Percentiles rank a stretch among this genome's conserved stretches.
These are phyloP conservation scores for Theretra japonica DNA, from an alignment of 2,888 invertebrate species.

Conservation along the genomic window DNA sequence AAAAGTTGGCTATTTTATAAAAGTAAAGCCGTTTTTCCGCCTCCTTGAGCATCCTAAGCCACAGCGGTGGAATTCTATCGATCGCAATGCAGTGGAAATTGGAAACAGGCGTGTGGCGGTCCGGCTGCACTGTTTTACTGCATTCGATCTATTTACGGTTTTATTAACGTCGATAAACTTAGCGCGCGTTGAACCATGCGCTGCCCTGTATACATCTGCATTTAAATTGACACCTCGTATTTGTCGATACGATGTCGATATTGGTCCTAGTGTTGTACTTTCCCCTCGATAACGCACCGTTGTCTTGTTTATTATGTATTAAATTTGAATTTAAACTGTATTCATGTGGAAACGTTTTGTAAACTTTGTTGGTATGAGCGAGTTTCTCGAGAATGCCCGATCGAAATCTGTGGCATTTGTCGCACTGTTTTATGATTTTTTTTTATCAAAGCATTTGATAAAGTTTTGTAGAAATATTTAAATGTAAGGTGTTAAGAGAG, in stretches of 20 bases:
- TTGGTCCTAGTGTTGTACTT: slow-evolving; percentile 19
- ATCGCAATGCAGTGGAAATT: slow-evolving; percentile 74
- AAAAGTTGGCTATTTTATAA: slow-evolving; percentile 12
- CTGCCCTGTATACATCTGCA: slow-evolving; percentile 48
- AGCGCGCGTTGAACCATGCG: slow-evolving; percentile 63
- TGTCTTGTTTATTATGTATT: slow-evolving; percentile 7
- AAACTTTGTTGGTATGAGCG: neutral
- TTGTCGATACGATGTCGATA: slow-evolving; percentile 27
- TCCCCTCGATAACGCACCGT: slow-evolving; percentile 23
- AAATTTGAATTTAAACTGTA: slow-evolving; percentile 22
- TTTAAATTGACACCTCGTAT: slow-evolving; percentile 46
- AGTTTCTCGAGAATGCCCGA: slow-evolving; percentile 2
- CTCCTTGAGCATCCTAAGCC: slow-evolving; percentile 33
- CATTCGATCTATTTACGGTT: slow-evolving; percentile 81
- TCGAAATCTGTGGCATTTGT: neutral
- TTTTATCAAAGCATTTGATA: neutral
- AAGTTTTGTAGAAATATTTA: neutral
- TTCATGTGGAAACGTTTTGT: slow-evolving; percentile 4
- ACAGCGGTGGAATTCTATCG: slow-evolving; percentile 67
- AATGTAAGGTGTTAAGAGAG: no score
- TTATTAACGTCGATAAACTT: slow-evolving; percentile 75
- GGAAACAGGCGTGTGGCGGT: slow-evolving; percentile 62
- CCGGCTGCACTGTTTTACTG: slow-evolving; percentile 70
- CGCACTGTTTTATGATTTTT: neutral
- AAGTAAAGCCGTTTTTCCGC: slow-evolving; percentile 29